Evolutionary conservation across 2,888 invertebrate genomes (phyloP).

Genomic region (Erpobdella octoculata): DNA sequence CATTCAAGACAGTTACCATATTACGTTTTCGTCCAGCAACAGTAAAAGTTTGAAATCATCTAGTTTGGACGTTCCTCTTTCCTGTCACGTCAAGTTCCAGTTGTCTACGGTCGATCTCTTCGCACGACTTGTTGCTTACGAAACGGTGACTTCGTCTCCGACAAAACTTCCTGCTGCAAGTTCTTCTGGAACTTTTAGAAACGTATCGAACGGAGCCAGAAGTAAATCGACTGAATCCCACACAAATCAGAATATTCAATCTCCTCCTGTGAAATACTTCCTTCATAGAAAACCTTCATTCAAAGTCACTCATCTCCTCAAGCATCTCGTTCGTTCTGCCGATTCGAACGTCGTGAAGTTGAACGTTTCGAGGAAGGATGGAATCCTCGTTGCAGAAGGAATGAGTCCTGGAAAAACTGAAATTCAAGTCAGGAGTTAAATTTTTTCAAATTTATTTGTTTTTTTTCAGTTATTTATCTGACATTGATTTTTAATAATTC

Average conservation of each 20-base stretch:
- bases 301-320: conserved; percentile 80
- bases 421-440: conserved; percentile 65
- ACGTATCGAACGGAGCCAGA: not conserved
- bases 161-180: not conserved
- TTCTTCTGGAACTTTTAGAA: not conserved
- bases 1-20: too few species aligned
- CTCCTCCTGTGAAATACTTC: conserved; percentile 27
- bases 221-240: not conserved
- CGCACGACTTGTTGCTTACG: conserved; percentile 79
- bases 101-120: conserved; percentile 54
- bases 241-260: not conserved
- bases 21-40: not conserved
- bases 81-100: conserved; percentile 33
- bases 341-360: conserved; percentile 43
- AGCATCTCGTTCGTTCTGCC: conserved; percentile 65
- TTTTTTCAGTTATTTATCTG: not conserved
- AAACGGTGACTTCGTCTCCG: conserved; percentile 58
- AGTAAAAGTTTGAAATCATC: not conserved
- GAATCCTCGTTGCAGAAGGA: conserved; percentile 77
- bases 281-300: conserved; percentile 51
- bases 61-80: not conserved
- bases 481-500: not conserved
- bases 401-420: conserved; percentile 81
- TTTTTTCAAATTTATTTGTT: not conserved
- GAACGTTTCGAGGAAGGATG: conserved; percentile 40